A percentile compares a stretch with the other conserved stretches of the same genome.
Conservation (phyloP, 2,113 vertebrate genomes). For the Lagenorhynchus albirostris region DNA sequence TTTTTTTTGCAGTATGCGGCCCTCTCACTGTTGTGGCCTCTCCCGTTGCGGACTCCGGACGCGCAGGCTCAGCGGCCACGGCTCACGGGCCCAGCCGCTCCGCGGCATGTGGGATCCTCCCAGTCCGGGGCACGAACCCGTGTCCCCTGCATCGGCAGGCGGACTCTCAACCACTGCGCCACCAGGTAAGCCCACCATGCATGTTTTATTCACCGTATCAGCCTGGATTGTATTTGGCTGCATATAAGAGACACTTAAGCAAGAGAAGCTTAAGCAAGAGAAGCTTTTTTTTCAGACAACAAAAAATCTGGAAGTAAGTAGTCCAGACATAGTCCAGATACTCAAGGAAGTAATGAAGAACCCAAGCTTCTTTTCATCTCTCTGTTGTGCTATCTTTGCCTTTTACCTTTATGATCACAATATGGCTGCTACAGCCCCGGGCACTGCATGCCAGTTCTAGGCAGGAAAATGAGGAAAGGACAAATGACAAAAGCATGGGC, state of each 20-base stretch:
- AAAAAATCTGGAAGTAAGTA: neutral
- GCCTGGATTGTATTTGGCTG: neutral
- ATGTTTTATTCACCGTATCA: neutral
- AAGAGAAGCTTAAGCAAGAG: neutral
- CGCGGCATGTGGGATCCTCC: too few relatives aligned
- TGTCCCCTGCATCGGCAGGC: too few relatives aligned
- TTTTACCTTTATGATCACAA: neutral
- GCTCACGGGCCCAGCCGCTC: too few relatives aligned
- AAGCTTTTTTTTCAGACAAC: neutral
- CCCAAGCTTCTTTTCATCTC: neutral
- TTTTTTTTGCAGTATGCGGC: too few relatives aligned
- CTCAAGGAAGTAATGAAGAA: neutral
- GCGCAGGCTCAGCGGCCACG: too few relatives aligned
- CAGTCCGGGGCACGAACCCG: too few relatives aligned
- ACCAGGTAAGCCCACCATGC: neutral
- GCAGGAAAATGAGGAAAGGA: neutral
- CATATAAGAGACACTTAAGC: neutral
- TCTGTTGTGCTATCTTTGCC: neutral
- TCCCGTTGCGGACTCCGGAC: too few relatives aligned
- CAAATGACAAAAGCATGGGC: neutral
- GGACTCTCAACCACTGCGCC: too few relatives aligned
- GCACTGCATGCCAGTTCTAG: neutral
- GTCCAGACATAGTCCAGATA: neutral
- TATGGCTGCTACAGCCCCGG: neutral
- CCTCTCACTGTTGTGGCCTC: too few relatives aligned